phyloP scores from a whole-genome alignment of 2,888 invertebrate species.

The Drosophila colorata region DNA sequence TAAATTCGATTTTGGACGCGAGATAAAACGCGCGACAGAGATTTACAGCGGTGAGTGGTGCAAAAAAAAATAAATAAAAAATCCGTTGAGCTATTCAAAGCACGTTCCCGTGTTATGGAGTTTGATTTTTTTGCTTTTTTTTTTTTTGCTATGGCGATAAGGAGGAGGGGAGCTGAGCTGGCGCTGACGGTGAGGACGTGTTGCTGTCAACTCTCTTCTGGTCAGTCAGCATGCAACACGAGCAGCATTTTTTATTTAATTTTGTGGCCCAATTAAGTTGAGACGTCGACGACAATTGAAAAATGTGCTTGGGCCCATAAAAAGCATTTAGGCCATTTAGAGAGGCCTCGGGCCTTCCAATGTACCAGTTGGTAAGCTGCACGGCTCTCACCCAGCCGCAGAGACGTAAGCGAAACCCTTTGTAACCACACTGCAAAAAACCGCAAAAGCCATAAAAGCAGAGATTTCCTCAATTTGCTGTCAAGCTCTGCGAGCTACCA shows the following conservation, averaged over 20 bases:
- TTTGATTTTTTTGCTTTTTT: conserved; percentile 24
- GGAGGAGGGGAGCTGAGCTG: conserved; percentile 13
- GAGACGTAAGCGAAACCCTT: conserved; percentile 53
- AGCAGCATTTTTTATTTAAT: conserved; percentile 71
- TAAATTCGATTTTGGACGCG: conserved; percentile 75
- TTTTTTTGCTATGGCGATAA: conserved; percentile 36
- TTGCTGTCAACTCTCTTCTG: conserved; percentile 72
- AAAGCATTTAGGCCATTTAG: conserved; percentile 71
- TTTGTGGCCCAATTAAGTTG: conserved; percentile 76
- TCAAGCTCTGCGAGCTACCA: conserved; percentile 26
- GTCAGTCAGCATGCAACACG: conserved; percentile 60
- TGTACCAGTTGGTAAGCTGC: conserved; percentile 7
- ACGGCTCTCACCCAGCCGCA: conserved; percentile 48
- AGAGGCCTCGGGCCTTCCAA: conserved; percentile 14
- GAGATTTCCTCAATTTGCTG: conserved; percentile 62
- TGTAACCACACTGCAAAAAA: conserved; percentile 57
- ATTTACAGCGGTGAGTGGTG: conserved; percentile 49
- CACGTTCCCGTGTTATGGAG: conserved; percentile 67
- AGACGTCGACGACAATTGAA: conserved; percentile 70
- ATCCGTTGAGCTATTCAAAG: conserved; percentile 67
- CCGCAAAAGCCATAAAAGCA: conserved; percentile 74
- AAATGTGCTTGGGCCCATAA: conserved; percentile 68
- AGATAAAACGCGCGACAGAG: conserved; percentile 72
- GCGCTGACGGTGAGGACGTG: conserved; percentile 60
- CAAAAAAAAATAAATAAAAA: conserved; percentile 26